phyloP scores from a whole-genome alignment of 2,888 invertebrate species.

The Microplitis deprimator region DNA sequence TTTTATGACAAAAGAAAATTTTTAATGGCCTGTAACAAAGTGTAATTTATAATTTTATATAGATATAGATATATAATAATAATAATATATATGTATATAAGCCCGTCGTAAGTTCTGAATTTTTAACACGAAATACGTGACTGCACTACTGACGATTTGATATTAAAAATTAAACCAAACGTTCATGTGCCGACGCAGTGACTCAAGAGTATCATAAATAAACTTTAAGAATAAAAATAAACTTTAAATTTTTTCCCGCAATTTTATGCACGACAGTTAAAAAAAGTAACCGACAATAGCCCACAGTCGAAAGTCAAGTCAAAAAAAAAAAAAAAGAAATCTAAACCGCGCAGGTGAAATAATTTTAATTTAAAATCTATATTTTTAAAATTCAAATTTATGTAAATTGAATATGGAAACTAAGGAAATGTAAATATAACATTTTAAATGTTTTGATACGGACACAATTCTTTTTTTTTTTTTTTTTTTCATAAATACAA shows the following conservation, averaged over 20 bases:
- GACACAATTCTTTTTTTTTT: background rate
- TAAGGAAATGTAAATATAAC: background rate
- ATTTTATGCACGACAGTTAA: background rate
- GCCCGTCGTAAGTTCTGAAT: conserved; percentile 20
- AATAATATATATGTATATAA: background rate
- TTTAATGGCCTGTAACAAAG: too few species aligned
- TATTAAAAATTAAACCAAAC: conserved; percentile 9
- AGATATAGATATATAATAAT: background rate
- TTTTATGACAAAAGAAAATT: too few species aligned
- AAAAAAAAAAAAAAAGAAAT: background rate
- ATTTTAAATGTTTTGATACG: background rate
- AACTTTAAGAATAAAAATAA: background rate
- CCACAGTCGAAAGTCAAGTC: background rate
- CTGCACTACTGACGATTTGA: conserved; percentile 7
- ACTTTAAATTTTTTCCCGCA: background rate
- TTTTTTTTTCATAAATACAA: background rate
- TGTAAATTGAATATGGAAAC: background rate
- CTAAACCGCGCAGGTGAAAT: background rate
- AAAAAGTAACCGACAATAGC: background rate
- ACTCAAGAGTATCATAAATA: conserved; percentile 1
- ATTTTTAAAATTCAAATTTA: background rate
- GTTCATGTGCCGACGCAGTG: conserved; percentile 4
- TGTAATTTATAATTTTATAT: too few species aligned
- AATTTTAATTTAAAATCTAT: conserved; percentile 1
- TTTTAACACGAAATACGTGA: conserved; percentile 38